Percentiles rank a stretch among this genome's conserved stretches.
Conservation (phyloP, 2,113 vertebrate genomes). For the Tragelaphus imberbis region DNA sequence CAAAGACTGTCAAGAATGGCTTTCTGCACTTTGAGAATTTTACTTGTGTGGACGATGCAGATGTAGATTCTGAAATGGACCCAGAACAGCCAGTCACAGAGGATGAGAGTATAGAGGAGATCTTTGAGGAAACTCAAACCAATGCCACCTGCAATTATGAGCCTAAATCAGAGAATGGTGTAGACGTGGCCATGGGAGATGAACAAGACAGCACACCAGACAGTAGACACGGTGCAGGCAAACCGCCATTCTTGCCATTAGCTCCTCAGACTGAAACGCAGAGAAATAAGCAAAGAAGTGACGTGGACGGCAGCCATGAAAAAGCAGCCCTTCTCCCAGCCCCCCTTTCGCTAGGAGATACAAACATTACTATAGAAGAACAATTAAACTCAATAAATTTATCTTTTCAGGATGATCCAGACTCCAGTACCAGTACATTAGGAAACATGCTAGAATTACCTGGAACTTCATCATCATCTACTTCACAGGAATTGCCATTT, state of each 20-base stretch:
- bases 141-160: constrained; percentile 68
- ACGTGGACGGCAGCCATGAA: constrained; percentile 67
- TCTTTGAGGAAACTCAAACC: constrained; percentile 68
- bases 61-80: constrained; percentile 72
- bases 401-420: constrained; percentile 77
- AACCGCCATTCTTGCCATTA: constrained; percentile 67
- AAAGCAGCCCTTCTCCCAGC: constrained; percentile 64
- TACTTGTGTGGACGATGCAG: constrained; percentile 72
- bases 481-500: constrained; percentile 78
- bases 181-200: constrained; percentile 63
- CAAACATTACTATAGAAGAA: constrained; percentile 64
- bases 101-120: constrained; percentile 70
- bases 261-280: constrained; percentile 68
- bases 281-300: constrained; percentile 71
- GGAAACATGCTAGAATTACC: constrained; percentile 77
- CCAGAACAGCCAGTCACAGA: constrained; percentile 72
- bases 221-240: constrained; percentile 63
- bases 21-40: constrained; percentile 73
- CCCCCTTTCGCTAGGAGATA: constrained; percentile 69
- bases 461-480: constrained; percentile 72
- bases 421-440: constrained; percentile 72
- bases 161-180: constrained; percentile 66
- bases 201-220: constrained; percentile 68
- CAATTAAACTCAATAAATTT: constrained; percentile 71
- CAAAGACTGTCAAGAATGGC: constrained; percentile 72